Base-by-base conservation (phyloP, 2,888 invertebrate species). In the Apamea epomidion region DNA sequence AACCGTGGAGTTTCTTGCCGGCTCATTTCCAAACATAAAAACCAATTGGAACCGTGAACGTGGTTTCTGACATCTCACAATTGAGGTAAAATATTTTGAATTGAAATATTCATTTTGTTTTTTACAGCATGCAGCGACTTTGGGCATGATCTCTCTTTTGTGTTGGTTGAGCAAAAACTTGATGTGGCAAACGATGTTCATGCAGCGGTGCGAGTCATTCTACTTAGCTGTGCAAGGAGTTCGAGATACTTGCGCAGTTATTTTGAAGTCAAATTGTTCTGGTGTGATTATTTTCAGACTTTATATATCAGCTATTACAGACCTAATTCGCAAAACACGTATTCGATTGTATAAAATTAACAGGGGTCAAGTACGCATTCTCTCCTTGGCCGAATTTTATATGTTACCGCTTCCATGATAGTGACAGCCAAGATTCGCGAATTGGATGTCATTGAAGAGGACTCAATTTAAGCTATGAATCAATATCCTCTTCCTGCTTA, bases 171-270 rank as follows among this genome's bases (percentile, higher is more conserved):
- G 51, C 2, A 87, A 80, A 42, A 18, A 37, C 29, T 67, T 78
- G n/a, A 6, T 5, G 7, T 62, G 74, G 32, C 74, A 67, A 18
- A 60, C 67, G 21, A 45, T 80, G 21, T 51, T 84, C 1, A 80
- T 76, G 37, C 51, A 67, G 14, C 10, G n/a, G 0, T 87, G 82
- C 45, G 85, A 87, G 29, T 54, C 64, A 4, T 82, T 87, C 42
- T 87, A 82, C 37, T 64, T 67, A 73, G 45, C 82, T 14, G 10
- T 70, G 7, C n/a, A 78, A 18, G 76, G 32, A 2, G 68, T 67
- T 64, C 87, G 69, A 60, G 77, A 84, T 0, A 58, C 37, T 2
- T 87, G 87, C 7, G 25, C 80, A 16, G 12, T 84, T 37, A 54
- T 73, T 18, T 64, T 78, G 8, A 84, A 73, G n/a, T 54, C 76